These are phyloP conservation scores for Peromyscus polionotus DNA, from an alignment of 2,113 vertebrate species.

Conservation along the genomic window DNA sequence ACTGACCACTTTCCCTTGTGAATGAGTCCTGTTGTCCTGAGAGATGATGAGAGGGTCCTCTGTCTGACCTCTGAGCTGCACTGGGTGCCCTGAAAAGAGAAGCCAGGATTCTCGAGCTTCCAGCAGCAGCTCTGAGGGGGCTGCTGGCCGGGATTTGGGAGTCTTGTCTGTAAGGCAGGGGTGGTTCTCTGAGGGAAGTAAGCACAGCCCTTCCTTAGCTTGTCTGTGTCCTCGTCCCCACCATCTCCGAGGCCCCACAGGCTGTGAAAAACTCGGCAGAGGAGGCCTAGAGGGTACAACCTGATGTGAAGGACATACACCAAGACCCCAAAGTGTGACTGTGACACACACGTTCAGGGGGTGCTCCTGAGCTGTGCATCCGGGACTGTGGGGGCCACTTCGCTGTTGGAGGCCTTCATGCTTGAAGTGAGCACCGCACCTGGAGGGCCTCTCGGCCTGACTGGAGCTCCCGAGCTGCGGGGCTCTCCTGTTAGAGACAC, in stretches of 20 bases:
- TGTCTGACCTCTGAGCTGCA: constrained; percentile 12
- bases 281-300: not conserved
- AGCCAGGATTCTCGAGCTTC: not conserved
- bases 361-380: not conserved
- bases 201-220: not conserved
- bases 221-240: not conserved
- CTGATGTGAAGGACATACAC: not conserved
- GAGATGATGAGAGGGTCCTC: constrained; percentile 35
- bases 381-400: not conserved
- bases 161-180: not conserved
- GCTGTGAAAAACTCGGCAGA: not conserved
- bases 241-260: not conserved
- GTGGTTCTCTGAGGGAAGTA: not conserved
- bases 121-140: not conserved
- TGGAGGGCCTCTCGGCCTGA: not conserved
- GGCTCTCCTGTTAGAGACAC: not conserved
- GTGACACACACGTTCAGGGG: not conserved
- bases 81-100: constrained; percentile 27
- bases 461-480: not conserved
- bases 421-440: not conserved
- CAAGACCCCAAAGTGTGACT: not conserved
- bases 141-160: not conserved
- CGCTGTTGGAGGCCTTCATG: not conserved
- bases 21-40: not conserved
- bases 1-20: not conserved